Evolutionary conservation across 2,888 invertebrate genomes (phyloP), one percentile per base, ranked within the genome.

Genomic region (Caenorhabditis becei): DNA sequence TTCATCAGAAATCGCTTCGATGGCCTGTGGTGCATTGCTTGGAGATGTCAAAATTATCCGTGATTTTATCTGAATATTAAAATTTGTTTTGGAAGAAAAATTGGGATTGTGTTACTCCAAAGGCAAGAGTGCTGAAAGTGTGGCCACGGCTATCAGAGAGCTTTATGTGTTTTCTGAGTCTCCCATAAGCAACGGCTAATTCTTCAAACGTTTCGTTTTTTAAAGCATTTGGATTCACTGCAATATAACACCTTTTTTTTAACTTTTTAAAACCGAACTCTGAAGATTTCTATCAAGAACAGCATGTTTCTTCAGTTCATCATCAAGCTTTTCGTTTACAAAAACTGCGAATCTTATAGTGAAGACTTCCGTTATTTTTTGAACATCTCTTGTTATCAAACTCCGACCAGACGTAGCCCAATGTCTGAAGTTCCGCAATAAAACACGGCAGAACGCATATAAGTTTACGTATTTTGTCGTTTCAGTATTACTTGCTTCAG

Each of bases 401-500:
- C 82, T 84, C 20, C 86, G 35, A 24, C 86, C 84, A 3, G 83
- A 78, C 18, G 82, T 86, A 14, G 86, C 81, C 86, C 86, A 86
- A 47, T 79, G 78, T 20, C 86, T 86, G 63, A 10, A 80, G n/a
- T n/a, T n/a, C n/a, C n/a, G n/a, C n/a, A n/a, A n/a, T n/a, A n/a
- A n/a, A n/a, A n/a, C n/a, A n/a, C n/a, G n/a, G n/a, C n/a, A n/a
- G n/a, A n/a, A n/a, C n/a, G n/a, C n/a, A n/a, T n/a, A n/a, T n/a
- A n/a, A n/a, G n/a, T 14, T 14, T 14, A 83, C 81, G 69, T 65
- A 47, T 86, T 77, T 63, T 86, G 86, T 37, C 84, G 23, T 37
- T 83, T 77, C 4, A 87, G 69, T 51, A 81, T 77, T n/a, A 87
- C 86, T 77, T 87, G 86, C 59, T 87, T 86, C 44, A 88, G 63